A percentile compares a stretch with the other conserved stretches of the same genome.
Evolutionary conservation across 2,888 invertebrate species (phyloP).

Genomic region (Apamea crenata): DNA sequence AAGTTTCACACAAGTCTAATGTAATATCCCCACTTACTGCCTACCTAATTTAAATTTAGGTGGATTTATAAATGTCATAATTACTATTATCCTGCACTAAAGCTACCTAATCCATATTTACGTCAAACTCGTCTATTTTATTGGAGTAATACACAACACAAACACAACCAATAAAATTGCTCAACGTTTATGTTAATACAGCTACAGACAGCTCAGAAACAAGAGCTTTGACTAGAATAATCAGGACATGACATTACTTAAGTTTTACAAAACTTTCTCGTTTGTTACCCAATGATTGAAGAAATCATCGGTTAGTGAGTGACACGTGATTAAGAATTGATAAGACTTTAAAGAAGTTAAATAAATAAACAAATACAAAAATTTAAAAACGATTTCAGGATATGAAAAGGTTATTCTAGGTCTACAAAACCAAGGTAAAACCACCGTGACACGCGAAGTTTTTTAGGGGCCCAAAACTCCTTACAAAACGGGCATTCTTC

Average conservation of each 20-base stretch:
- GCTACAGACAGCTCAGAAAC: constrained; percentile 3
- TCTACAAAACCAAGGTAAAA: too few species aligned
- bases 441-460: too few species aligned
- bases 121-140: neutral
- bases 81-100: neutral
- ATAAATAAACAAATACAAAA: neutral
- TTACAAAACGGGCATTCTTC: too few species aligned
- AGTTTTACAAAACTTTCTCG: constrained; percentile 50
- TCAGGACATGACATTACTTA: constrained; percentile 53
- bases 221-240: constrained; percentile 40
- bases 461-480: too few species aligned
- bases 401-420: too few species aligned
- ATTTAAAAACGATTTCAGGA: too few species aligned
- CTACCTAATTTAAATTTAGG: neutral
- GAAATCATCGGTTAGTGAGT: constrained; percentile 35
- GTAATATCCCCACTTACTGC: neutral
- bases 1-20: neutral
- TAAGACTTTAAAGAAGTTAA: neutral
- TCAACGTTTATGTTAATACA: constrained; percentile 9
- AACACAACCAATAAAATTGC: constrained; percentile 15
- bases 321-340: constrained; percentile 14
- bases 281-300: constrained; percentile 46
- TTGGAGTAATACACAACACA: constrained; percentile 13
- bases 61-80: too few species aligned
- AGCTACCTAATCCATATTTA: neutral